Evolutionary conservation across 2,888 invertebrate genomes (phyloP).

Genomic region (Melolontha melolontha): DNA sequence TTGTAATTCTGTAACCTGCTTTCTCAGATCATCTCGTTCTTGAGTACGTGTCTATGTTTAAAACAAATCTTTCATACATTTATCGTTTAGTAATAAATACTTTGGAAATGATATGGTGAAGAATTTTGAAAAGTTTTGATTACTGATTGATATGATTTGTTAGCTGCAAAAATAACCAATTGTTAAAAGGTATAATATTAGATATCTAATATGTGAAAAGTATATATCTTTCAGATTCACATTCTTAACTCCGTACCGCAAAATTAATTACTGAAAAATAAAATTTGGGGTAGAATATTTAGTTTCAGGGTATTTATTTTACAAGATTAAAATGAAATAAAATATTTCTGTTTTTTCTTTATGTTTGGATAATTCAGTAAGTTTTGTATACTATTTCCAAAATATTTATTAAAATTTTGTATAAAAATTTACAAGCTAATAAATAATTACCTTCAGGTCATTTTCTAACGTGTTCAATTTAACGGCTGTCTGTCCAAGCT

Average conservation of each 20-base stretch:
- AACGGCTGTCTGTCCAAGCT: constrained; percentile 31
- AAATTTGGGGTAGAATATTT: too few species aligned
- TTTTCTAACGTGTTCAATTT: constrained; percentile 44
- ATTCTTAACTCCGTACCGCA: too few species aligned
- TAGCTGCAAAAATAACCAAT: too few species aligned
- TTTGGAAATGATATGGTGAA: neutral
- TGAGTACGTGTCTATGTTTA: constrained; percentile 66
- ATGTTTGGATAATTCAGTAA: neutral
- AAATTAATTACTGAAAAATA: too few species aligned
- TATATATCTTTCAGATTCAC: too few species aligned
- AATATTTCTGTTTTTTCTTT: too few species aligned
- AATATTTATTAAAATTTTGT: constrained; percentile 6
- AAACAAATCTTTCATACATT: constrained; percentile 39
- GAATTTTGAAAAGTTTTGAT: too few species aligned
- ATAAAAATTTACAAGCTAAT: neutral
- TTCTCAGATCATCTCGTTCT: constrained; percentile 65
- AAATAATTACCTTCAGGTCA: constrained; percentile 47
- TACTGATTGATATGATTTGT: too few species aligned
- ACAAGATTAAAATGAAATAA: too few species aligned
- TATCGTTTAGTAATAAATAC: neutral
- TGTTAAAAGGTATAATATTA: too few species aligned
- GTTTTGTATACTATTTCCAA: neutral
- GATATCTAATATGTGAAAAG: too few species aligned
- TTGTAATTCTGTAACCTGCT: constrained; percentile 56
- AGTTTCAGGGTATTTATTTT: too few species aligned